phyloP scores from a whole-genome alignment of 2,113 vertebrate genomes.

The Protobothrops flavoviridis region DNA sequence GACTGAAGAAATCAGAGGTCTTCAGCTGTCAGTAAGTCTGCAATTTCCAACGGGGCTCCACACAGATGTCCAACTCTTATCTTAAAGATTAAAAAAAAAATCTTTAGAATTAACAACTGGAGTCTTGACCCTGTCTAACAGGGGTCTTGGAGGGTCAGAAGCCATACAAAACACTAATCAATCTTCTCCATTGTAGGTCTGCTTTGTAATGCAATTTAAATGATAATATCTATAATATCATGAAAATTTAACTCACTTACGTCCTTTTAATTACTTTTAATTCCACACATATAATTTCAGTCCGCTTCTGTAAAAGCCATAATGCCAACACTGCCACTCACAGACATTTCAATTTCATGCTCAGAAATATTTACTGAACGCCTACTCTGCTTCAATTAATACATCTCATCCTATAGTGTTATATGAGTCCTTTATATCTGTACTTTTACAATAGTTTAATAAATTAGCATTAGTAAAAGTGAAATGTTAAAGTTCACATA shows the following conservation, averaged over 20 bases:
- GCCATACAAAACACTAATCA: neutral
- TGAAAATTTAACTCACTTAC: neutral
- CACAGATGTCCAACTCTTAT: neutral
- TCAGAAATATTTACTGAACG: conserved; percentile 1
- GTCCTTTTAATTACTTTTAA: neutral
- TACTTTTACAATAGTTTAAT: conserved; percentile 22
- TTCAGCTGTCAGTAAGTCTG: neutral
- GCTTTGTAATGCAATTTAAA: neutral
- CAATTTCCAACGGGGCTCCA: neutral
- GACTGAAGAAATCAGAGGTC: neutral
- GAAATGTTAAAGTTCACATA: neutral
- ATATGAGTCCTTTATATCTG: neutral
- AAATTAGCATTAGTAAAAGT: neutral
- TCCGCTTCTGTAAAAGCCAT: neutral
- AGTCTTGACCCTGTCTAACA: neutral
- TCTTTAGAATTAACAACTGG: neutral
- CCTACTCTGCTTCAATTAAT: neutral
- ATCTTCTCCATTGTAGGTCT: neutral
- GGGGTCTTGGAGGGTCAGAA: neutral
- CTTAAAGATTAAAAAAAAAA: neutral
- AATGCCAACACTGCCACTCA: neutral
- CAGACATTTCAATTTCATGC: neutral
- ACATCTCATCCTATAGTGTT: neutral
- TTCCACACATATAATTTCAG: neutral
- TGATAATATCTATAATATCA: neutral